Evolutionary conservation across 1,140 invertebrate genomes (phyloP).

Genomic region (Proales similis): DNA sequence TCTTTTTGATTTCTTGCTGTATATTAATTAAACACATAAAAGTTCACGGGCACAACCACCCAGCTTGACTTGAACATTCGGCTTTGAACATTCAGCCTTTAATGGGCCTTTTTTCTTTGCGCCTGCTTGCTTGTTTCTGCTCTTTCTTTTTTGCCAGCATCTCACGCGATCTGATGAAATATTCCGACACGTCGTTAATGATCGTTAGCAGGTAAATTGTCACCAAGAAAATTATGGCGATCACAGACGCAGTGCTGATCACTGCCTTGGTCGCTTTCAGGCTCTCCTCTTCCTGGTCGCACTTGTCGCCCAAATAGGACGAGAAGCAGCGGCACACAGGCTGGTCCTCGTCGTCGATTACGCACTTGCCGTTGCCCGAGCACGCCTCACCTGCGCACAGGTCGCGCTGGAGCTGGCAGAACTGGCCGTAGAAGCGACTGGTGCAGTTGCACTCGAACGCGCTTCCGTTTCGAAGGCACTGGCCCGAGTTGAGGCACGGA

Average conservation of each 20-base stretch:
- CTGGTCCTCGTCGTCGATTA: not conserved
- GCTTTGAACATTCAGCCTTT: too few relatives aligned
- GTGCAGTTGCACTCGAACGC: slow-evolving; percentile 70
- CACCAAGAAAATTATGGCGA: not conserved
- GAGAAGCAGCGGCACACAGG: slow-evolving; percentile 1
- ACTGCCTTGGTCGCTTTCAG: not conserved
- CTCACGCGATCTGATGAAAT: too few relatives aligned
- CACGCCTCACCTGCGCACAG: slow-evolving; percentile 17
- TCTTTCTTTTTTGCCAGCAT: too few relatives aligned
- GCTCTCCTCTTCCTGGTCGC: slow-evolving; percentile 1
- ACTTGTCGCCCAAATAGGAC: slow-evolving; percentile 3
- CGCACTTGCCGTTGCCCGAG: slow-evolving; percentile 3
- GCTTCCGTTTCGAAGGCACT: slow-evolving; percentile 78
- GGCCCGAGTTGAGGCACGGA: slow-evolving; percentile 74
- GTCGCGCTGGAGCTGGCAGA: slow-evolving; percentile 58
- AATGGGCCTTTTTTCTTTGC: too few relatives aligned
- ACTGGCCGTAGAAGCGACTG: slow-evolving; percentile 68
- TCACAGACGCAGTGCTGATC: slow-evolving; percentile 1
- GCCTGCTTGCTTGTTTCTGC: too few relatives aligned
- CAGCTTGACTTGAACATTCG: too few relatives aligned
- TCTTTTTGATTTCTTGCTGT: too few relatives aligned
- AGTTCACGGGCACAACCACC: too few relatives aligned
- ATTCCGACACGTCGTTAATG: slow-evolving; percentile 1
- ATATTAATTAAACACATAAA: too few relatives aligned
- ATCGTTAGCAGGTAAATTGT: not conserved